Evolutionary conservation across 92 coral and sea anemone species (phyloP).

Genomic region (Actinernus sp.): DNA sequence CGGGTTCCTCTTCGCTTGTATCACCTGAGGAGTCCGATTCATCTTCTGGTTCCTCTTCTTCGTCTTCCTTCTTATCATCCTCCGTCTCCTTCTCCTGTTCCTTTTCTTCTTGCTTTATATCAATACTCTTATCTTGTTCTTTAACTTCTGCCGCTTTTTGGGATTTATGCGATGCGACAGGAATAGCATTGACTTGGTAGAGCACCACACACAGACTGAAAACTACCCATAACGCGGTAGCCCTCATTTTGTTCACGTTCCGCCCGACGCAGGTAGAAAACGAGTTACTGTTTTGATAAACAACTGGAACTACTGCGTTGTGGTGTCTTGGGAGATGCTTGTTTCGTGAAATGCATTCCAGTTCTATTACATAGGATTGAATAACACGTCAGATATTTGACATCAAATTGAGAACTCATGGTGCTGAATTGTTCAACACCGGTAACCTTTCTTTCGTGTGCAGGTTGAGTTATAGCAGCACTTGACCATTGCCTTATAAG

Average conservation of each 20-base stretch:
- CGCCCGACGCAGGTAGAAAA: neutral
- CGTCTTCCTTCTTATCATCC: constrained; percentile 32
- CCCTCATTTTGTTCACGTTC: constrained; percentile 52
- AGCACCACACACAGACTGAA: constrained; percentile 60
- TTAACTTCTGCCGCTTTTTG: constrained; percentile 50
- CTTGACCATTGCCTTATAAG: constrained; percentile 32
- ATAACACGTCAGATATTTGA: constrained; percentile 49
- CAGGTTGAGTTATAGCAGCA: constrained; percentile 16
- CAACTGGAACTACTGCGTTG: constrained; percentile 8
- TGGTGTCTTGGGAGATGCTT: constrained; percentile 20
- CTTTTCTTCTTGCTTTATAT: constrained; percentile 43
- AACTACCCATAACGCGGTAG: constrained; percentile 78
- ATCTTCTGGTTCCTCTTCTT: constrained; percentile 26
- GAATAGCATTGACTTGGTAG: constrained; percentile 70
- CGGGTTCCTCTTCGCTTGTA: too few relatives aligned
- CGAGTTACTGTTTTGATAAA: neutral
- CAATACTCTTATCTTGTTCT: constrained; percentile 50
- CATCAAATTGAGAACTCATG: constrained; percentile 29
- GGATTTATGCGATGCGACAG: constrained; percentile 50
- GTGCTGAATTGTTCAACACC: constrained; percentile 32
- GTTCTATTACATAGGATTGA: constrained; percentile 72
- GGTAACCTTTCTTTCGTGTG: constrained; percentile 25
- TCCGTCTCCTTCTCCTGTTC: constrained; percentile 29
- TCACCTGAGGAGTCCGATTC: too few relatives aligned
- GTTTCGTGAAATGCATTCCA: constrained; percentile 79